These are phyloP conservation scores for Planiliza haematocheilus DNA, from an alignment of 2,113 vertebrate species.

Conservation along the genomic window DNA sequence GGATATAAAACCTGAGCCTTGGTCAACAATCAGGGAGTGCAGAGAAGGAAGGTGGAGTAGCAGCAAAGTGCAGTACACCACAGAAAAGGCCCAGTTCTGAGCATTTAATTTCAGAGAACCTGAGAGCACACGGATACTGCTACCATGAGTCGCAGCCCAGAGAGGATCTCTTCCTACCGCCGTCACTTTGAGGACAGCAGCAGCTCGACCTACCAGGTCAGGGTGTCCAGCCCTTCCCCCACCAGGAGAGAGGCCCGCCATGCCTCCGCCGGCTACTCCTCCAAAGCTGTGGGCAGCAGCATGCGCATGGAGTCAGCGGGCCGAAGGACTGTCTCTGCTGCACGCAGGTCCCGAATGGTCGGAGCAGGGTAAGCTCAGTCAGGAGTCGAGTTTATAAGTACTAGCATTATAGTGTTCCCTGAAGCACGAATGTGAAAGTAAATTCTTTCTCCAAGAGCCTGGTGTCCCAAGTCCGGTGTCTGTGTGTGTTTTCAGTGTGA, in stretches of 20 bases:
- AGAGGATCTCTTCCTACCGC: conserved; percentile 84
- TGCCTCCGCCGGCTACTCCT: conserved; percentile 71
- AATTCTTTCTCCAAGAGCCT: too few relatives aligned
- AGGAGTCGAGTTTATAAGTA: neutral
- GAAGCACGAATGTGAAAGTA: too few relatives aligned
- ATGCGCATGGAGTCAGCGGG: conserved; percentile 66
- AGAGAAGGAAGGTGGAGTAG: conserved; percentile 15
- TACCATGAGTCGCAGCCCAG: conserved; percentile 81
- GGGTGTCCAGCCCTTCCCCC: conserved; percentile 84
- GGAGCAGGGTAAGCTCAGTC: conserved; percentile 74
- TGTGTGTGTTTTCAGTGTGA: conserved; percentile 60
- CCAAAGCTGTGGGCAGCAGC: conserved; percentile 46
- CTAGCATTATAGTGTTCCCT: too few relatives aligned
- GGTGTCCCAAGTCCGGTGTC: neutral
- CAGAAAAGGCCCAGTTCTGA: conserved; percentile 6
- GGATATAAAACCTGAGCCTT: conserved; percentile 64
- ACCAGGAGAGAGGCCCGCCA: conserved; percentile 64
- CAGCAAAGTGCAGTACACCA: conserved; percentile 21
- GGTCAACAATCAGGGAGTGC: conserved; percentile 11
- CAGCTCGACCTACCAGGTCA: conserved; percentile 75
- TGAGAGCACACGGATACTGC: conserved; percentile 15
- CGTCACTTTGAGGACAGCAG: conserved; percentile 82
- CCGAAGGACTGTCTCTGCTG: conserved; percentile 75
- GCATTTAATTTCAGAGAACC: conserved; percentile 19
- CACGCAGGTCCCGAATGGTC: conserved; percentile 67